phyloP scores from a whole-genome alignment of 2,797 vertebrate genomes.

The Silurus aristotelis region DNA sequence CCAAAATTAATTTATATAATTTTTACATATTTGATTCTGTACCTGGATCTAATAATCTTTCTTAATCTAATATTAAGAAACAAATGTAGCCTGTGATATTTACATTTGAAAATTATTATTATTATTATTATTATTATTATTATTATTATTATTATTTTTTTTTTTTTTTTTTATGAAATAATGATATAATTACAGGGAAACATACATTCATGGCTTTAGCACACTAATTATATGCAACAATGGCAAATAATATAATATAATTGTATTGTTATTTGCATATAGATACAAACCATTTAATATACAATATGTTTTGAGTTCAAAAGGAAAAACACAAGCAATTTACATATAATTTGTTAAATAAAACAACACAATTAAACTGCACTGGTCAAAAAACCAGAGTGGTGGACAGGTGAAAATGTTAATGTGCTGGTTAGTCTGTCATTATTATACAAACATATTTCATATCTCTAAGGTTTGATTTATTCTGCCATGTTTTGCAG shows the following conservation, averaged over 20 bases:
- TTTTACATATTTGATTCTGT: background rate
- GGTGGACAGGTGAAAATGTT: background rate
- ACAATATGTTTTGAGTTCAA: background rate
- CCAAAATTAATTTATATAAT: background rate
- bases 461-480: background rate
- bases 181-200: background rate
- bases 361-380: background rate
- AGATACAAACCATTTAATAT: too few species aligned
- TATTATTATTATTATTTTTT: too few species aligned
- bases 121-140: too few species aligned
- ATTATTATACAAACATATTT: background rate
- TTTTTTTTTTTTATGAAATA: too few species aligned
- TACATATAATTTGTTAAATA: background rate
- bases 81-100: background rate
- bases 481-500: background rate
- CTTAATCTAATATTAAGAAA: background rate
- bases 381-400: background rate
- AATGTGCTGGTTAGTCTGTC: background rate
- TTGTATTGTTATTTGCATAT: too few species aligned
- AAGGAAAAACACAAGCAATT: background rate
- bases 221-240: background rate
- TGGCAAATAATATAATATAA: background rate
- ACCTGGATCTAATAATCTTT: too few species aligned
- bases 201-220: background rate
- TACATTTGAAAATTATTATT: background rate